Percentiles rank a stretch among this genome's conserved stretches.
phyloP scores from a whole-genome alignment of 2,888 invertebrate genomes.

The Apocheima hispidaria region DNA sequence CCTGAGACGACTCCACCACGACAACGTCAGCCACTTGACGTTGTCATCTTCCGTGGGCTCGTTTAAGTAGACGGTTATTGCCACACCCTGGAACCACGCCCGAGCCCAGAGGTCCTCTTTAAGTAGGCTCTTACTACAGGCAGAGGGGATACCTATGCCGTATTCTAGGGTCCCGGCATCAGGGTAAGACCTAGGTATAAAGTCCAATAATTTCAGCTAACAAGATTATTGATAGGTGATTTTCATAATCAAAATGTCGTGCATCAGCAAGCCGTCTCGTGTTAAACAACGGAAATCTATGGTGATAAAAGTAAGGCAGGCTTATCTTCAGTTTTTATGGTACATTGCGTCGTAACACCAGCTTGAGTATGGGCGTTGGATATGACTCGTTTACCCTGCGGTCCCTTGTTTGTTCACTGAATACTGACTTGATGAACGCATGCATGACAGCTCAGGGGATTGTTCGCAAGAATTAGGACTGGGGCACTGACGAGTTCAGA shows the following conservation, averaged over 20 bases:
- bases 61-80: too few relatives aligned
- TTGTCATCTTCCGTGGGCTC: too few relatives aligned
- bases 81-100: too few relatives aligned
- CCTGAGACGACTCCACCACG: too few relatives aligned
- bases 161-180: too few relatives aligned
- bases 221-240: background rate
- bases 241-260: conserved; percentile 3
- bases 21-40: too few relatives aligned
- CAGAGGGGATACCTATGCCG: too few relatives aligned
- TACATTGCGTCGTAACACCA: conserved; percentile 63
- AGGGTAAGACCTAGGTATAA: too few relatives aligned
- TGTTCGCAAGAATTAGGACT: conserved; percentile 25
- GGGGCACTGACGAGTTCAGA: conserved; percentile 11
- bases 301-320: conserved; percentile 74
- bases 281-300: conserved; percentile 49
- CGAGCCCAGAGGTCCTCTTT: too few relatives aligned
- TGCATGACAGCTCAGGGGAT: conserved; percentile 32
- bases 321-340: conserved; percentile 81
- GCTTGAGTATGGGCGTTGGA: conserved; percentile 51
- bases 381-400: conserved; percentile 46
- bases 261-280: conserved; percentile 37
- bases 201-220: too few relatives aligned
- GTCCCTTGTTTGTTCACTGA: conserved; percentile 44
- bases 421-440: conserved; percentile 40
- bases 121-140: too few relatives aligned